Evolutionary conservation across 2,797 vertebrate species (phyloP).

Genomic region (Melanotaenia parkinsoni): DNA sequence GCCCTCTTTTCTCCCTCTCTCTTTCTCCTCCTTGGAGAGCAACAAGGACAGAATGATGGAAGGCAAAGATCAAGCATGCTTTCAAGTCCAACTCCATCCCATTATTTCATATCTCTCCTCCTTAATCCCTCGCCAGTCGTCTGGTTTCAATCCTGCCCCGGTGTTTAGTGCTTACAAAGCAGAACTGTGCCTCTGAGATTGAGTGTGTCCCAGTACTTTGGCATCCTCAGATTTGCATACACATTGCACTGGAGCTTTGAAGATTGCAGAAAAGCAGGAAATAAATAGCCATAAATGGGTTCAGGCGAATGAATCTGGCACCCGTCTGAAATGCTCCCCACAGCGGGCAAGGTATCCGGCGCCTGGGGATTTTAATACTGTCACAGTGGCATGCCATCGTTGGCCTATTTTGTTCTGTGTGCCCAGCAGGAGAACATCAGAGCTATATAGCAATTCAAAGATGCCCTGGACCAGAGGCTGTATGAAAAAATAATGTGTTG

Average conservation of each 20-base stretch:
- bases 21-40: conserved; percentile 64
- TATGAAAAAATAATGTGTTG: conserved; percentile 42
- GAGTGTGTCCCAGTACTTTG: conserved; percentile 68
- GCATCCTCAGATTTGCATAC: conserved; percentile 77
- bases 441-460: conserved; percentile 46
- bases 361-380: conserved; percentile 56
- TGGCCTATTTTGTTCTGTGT: conserved; percentile 55
- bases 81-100: conserved; percentile 74
- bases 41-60: conserved; percentile 69
- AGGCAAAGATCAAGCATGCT: conserved; percentile 74
- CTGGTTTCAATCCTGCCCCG: conserved; percentile 70
- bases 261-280: conserved; percentile 66
- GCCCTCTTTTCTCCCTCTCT: conserved; percentile 48
- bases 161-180: conserved; percentile 80
- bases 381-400: conserved; percentile 58
- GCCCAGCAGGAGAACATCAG: conserved; percentile 49
- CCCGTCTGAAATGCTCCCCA: conserved; percentile 53
- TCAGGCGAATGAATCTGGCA: conserved; percentile 68
- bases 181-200: conserved; percentile 68
- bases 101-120: conserved; percentile 77
- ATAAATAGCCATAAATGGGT: conserved; percentile 74
- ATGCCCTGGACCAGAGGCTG: conserved; percentile 44
- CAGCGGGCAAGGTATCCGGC: conserved; percentile 48
- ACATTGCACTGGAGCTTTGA: conserved; percentile 70
- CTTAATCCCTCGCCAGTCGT: conserved; percentile 72